These are phyloP conservation scores for Callyntrura sp. DNA, from an alignment of 2,888 invertebrate species.

Conservation along the genomic window DNA sequence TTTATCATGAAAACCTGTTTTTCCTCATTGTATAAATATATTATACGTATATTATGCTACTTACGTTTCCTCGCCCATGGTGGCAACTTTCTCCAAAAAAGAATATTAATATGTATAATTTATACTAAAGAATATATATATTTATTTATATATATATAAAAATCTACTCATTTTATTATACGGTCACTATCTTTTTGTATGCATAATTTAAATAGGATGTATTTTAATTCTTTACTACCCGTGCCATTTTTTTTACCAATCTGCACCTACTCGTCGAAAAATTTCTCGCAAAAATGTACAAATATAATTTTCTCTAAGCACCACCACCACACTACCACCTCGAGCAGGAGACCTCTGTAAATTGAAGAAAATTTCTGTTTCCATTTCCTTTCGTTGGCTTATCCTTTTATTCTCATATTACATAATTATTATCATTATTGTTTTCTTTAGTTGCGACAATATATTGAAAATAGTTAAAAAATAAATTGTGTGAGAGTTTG, in stretches of 20 bases:
- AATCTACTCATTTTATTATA: not conserved
- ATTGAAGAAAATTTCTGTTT: conserved; percentile 13
- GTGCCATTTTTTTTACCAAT: conserved; percentile 15
- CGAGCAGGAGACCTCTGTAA: conserved; percentile 8
- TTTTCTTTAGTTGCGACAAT: conserved; percentile 12
- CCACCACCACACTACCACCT: conserved; percentile 57
- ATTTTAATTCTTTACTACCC: conserved; percentile 43
- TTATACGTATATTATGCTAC: not conserved
- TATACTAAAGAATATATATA: not conserved
- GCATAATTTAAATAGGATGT: not conserved
- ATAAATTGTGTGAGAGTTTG: conserved; percentile 39
- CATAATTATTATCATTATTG: not conserved
- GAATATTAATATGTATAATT: not conserved
- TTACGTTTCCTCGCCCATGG: not conserved
- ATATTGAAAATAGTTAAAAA: conserved; percentile 11
- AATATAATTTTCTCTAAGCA: conserved; percentile 68
- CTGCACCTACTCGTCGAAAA: conserved; percentile 32
- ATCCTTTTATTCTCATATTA: not conserved
- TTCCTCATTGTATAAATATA: conserved; percentile 47
- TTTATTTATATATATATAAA: not conserved
- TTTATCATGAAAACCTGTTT: conserved; percentile 45
- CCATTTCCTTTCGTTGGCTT: conserved; percentile 13
- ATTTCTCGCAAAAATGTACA: conserved; percentile 54
- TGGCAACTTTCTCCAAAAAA: not conserved
- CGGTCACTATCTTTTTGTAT: conserved; percentile 12